A percentile compares a stretch with the other conserved stretches of the same genome.
These are phyloP conservation scores for Mus pahari DNA, from an alignment of 2,113 vertebrate genomes.

Conservation along the genomic window DNA sequence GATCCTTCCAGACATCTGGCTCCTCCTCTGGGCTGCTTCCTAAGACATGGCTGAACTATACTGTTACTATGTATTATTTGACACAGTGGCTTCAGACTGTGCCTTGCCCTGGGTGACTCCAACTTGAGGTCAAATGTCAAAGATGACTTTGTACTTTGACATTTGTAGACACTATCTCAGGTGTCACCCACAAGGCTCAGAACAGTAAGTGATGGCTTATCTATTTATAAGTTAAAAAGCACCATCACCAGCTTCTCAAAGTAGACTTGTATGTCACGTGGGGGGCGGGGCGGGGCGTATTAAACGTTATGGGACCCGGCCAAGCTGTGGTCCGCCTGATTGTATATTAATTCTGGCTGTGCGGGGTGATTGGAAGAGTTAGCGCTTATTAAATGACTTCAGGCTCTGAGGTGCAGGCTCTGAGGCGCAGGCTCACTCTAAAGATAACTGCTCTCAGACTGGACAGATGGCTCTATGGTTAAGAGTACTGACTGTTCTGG, in stretches of 20 bases:
- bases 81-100: not conserved
- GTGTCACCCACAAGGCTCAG: too few species aligned
- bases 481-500: too few species aligned
- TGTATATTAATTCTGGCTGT: not conserved
- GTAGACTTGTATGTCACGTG: not conserved
- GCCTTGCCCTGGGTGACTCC: not conserved
- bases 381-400: not conserved
- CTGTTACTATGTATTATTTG: not conserved
- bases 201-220: not conserved
- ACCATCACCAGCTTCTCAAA: not conserved
- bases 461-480: too few species aligned
- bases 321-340: not conserved
- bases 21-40: not conserved
- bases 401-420: not conserved
- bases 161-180: not conserved
- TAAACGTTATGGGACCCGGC: not conserved
- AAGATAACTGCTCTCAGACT: not conserved
- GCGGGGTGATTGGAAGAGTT: not conserved
- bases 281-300: not conserved
- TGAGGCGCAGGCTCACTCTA: not conserved
- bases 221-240: not conserved
- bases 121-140: not conserved
- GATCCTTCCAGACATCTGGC: not conserved
- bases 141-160: not conserved
- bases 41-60: not conserved